Conservation (phyloP, 2,113 vertebrate species). For the Pithys albifrons region DNA sequence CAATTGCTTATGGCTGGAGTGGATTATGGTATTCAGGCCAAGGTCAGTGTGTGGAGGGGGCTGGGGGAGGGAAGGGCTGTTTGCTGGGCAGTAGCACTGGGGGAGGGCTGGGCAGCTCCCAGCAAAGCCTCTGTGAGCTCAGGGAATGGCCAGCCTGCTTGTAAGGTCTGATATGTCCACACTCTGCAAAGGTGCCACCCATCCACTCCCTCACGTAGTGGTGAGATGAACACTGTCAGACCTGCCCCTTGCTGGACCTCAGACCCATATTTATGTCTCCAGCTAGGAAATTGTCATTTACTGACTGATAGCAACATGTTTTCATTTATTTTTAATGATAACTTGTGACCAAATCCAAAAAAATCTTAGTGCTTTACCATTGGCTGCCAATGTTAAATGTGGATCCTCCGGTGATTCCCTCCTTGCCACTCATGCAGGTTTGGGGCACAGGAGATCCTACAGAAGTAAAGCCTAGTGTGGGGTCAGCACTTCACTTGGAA, state of each 20-base stretch:
- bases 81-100: neutral
- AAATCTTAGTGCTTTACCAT: neutral
- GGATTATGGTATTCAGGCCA: conserved; percentile 49
- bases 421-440: neutral
- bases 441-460: neutral
- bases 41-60: neutral
- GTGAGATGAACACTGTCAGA: too few species aligned
- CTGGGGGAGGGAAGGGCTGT: neutral
- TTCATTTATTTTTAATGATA: neutral
- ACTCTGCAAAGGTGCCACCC: neutral
- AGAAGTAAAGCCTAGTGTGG: neutral
- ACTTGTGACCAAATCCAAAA: accelerated
- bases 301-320: neutral
- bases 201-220: accelerated
- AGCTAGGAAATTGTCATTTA: neutral
- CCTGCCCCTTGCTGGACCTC: neutral
- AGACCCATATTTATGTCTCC: neutral
- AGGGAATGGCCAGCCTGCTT: neutral
- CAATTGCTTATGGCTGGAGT: neutral
- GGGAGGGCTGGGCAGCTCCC: neutral
- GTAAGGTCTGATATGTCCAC: neutral
- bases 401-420: neutral
- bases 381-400: neutral
- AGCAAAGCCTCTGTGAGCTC: accelerated
- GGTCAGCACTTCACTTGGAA: neutral